Percentiles rank a stretch among this genome's conserved stretches.
Conservation (phyloP, 2,797 vertebrate genomes). For the Anas capensis region DNA sequence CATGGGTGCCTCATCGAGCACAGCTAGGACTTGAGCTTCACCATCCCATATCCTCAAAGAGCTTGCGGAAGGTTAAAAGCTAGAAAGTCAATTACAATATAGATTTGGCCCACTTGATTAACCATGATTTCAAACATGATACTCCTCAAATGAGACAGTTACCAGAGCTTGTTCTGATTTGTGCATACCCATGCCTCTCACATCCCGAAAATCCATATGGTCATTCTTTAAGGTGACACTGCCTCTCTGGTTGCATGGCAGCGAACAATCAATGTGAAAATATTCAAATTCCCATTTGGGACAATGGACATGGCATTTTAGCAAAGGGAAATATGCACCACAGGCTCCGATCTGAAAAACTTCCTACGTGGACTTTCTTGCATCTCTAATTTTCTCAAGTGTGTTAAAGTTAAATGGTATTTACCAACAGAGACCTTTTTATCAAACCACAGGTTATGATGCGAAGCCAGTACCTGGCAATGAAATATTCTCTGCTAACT, state of each 20-base stretch:
- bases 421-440: background rate
- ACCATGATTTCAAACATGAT: background rate
- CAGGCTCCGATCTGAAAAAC: background rate
- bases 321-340: background rate
- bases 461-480: background rate
- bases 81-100: fast-evolving
- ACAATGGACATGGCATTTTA: background rate
- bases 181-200: background rate
- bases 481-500: background rate
- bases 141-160: background rate
- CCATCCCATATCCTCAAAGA: background rate
- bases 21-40: background rate
- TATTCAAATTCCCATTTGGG: background rate
- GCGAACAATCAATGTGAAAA: background rate
- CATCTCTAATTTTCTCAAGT: background rate
- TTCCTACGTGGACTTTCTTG: background rate
- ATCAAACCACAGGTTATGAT: background rate
- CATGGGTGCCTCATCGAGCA: background rate
- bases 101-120: fast-evolving
- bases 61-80: background rate
- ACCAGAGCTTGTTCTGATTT: background rate
- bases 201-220: background rate
- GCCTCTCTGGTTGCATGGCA: background rate
- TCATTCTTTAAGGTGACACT: background rate
- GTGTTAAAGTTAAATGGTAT: background rate